Conservation (phyloP, 2,113 vertebrate species). For the Apaloderma vittatum region DNA sequence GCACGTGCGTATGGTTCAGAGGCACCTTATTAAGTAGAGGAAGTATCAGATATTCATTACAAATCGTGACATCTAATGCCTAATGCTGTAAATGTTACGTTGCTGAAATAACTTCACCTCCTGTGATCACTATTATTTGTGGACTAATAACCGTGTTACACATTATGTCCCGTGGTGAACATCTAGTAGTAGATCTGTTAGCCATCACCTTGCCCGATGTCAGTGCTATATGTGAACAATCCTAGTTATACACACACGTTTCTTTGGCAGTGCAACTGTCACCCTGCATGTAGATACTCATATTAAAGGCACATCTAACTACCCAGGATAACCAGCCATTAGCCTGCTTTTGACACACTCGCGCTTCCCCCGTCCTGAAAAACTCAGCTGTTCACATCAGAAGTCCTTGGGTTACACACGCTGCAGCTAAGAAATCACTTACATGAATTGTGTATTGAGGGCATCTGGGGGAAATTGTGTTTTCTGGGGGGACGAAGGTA, state of each 20-base stretch:
- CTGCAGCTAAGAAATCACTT: background rate
- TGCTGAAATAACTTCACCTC: background rate
- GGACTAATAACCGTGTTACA: background rate
- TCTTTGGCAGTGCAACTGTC: background rate
- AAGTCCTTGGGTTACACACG: background rate
- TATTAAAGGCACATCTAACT: background rate
- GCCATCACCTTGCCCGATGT: background rate
- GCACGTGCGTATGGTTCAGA: background rate
- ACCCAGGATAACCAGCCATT: background rate
- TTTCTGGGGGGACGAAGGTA: background rate
- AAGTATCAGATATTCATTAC: background rate
- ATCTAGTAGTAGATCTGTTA: background rate
- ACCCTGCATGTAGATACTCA: conserved; percentile 15
- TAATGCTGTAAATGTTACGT: conserved; percentile 19
- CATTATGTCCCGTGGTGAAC: background rate
- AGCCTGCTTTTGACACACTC: background rate
- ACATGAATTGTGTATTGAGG: background rate
- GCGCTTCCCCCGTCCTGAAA: background rate
- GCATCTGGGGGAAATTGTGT: background rate
- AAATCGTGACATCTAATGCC: background rate
- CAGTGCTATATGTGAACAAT: background rate
- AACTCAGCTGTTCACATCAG: background rate
- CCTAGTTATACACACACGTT: background rate
- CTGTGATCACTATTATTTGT: conserved; percentile 9
- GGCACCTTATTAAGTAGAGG: background rate